These are phyloP conservation scores for Pelmatolapia mariae DNA, from an alignment of 2,113 vertebrate species.

Conservation along the genomic window DNA sequence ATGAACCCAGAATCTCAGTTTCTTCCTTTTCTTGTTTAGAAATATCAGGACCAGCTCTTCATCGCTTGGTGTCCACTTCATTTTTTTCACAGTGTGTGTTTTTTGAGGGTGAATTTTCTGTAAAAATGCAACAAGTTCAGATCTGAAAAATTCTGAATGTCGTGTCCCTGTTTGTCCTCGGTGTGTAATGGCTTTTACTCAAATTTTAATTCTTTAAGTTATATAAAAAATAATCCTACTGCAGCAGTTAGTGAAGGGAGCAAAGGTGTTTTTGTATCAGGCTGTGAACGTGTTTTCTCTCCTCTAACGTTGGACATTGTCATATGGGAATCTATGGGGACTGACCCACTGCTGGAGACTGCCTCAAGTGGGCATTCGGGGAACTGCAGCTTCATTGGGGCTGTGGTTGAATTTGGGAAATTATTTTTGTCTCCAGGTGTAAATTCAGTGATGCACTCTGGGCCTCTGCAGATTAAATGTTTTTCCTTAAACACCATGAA, in stretches of 20 bases:
- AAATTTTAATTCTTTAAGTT: background rate
- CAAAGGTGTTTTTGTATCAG: background rate
- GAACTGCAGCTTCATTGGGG: background rate
- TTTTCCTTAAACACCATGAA: background rate
- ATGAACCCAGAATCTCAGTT: background rate
- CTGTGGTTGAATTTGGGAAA: background rate
- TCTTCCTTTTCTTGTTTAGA: background rate
- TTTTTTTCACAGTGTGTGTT: background rate
- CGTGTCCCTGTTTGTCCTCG: background rate
- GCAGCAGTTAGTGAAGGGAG: background rate
- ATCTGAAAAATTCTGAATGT: background rate
- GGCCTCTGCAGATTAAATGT: background rate
- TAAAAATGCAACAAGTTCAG: background rate
- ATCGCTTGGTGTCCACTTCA: background rate
- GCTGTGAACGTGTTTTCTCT: background rate
- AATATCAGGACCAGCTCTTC: background rate
- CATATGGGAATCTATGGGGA: background rate
- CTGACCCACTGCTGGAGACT: background rate
- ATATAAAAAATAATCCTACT: background rate
- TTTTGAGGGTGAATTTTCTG: background rate
- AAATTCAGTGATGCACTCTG: background rate
- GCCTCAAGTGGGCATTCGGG: background rate
- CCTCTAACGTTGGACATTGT: background rate
- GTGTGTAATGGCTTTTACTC: background rate
- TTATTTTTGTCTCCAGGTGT: background rate